A percentile compares a stretch with the other conserved stretches of the same genome.
phyloP scores from a whole-genome alignment of 2,888 invertebrate species.

The Dasysyrphus albostriatus region DNA sequence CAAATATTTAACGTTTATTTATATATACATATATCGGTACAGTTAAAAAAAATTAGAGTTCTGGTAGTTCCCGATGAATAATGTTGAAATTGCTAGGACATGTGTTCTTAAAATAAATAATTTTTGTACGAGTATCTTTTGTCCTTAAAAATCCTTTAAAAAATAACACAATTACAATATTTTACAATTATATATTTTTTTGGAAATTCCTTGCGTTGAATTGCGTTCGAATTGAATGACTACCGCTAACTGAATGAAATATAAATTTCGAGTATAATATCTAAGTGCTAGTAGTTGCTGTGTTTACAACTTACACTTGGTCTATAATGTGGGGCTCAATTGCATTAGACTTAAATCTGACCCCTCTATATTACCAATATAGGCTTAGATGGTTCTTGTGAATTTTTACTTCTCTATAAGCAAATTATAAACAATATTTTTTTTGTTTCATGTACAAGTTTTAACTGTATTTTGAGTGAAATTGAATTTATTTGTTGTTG shows the following conservation, averaged over 20 bases:
- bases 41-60: neutral
- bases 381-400: conserved; percentile 11
- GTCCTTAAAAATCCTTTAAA: neutral
- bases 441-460: conserved; percentile 17
- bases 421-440: conserved; percentile 37
- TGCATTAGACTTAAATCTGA: conserved; percentile 46
- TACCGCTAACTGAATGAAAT: conserved; percentile 68
- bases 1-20: neutral
- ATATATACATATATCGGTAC: neutral
- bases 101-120: no score
- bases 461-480: conserved; percentile 24
- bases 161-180: neutral
- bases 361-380: conserved; percentile 43
- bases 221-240: conserved; percentile 68
- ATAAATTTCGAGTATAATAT: conserved; percentile 46
- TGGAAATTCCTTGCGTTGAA: conserved; percentile 26
- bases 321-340: conserved; percentile 40
- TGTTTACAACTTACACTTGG: conserved; percentile 20
- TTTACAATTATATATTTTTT: neutral
- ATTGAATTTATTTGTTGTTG: conserved; percentile 32
- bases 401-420: conserved; percentile 27
- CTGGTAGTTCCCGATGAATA: neutral
- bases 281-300: conserved; percentile 39
- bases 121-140: neutral
- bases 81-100: neutral